Evolutionary conservation across 1,140 invertebrate species (phyloP), one percentile per base, ranked within the genome.

Genomic region (Teleopsis dalmanni): DNA sequence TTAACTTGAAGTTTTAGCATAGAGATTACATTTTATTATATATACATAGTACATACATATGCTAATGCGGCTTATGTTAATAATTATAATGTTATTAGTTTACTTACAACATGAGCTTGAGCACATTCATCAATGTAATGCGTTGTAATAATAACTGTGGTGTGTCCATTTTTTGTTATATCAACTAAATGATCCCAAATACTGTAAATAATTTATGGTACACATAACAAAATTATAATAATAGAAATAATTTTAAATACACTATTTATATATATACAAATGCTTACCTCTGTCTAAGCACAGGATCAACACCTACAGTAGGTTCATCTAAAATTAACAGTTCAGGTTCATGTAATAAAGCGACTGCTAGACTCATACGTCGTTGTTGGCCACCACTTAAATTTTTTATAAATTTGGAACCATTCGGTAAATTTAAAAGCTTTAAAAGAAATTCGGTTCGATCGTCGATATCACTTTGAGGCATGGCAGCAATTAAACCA

Each of bases 41-140:
- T n/a, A n/a, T n/a, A n/a, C n/a, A n/a, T n/a, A n/a, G n/a, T n/a
- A n/a, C n/a, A n/a, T n/a, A n/a, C n/a, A n/a, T n/a, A n/a, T n/a
- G n/a, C n/a, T n/a, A n/a, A n/a, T n/a, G n/a, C n/a, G n/a, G n/a
- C n/a, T n/a, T n/a, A n/a, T n/a, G n/a, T n/a, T n/a, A n/a, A n/a
- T n/a, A n/a, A n/a, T n/a, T n/a, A n/a, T n/a, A n/a, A n/a, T n/a
- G n/a, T n/a, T n/a, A n/a, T n/a, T n/a, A n/a, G n/a, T n/a, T n/a
- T n/a, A n/a, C 78, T 81, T 75, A 84, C 81, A 57, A 85, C 79
- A 60, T 81, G 78, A 10, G 91, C 92, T 72, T 96, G 91, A 52
- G 91, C 80, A 3, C 94, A 95, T 72, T 97, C 95, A 68, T 98
- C 94, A 50, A 97, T 96, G 62, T 98, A 97, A 75, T 97, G 94